phyloP scores from a whole-genome alignment of 1,140 invertebrate genomes.

The Lasioglossum baleicum region DNA sequence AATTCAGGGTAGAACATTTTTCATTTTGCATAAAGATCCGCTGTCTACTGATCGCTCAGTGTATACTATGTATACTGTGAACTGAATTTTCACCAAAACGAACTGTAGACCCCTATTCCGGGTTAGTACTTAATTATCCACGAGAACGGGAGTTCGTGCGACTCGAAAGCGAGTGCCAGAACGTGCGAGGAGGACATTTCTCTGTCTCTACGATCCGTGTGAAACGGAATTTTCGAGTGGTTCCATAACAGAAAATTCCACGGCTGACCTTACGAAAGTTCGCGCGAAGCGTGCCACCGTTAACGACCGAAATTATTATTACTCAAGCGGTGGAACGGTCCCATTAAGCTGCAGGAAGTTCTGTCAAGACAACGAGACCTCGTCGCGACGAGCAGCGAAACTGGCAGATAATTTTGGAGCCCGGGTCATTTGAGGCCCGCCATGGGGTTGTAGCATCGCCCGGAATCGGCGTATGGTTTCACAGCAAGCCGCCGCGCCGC shows the following conservation, averaged over 20 bases:
- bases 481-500: conserved; percentile 59
- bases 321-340: background rate
- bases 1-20: no score
- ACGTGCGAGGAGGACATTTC: no score
- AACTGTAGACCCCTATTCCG: no score
- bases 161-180: no score
- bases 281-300: conserved; percentile 21
- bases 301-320: conserved; percentile 47
- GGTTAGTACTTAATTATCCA: no score
- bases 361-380: background rate
- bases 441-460: conserved; percentile 54
- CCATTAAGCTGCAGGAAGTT: conserved; percentile 28
- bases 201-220: no score
- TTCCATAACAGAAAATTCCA: background rate
- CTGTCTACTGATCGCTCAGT: no score
- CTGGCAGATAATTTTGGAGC: conserved; percentile 46
- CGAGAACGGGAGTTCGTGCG: no score
- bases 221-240: no score
- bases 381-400: conserved; percentile 4
- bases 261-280: background rate
- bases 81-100: no score
- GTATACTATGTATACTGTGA: no score
- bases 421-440: conserved; percentile 52
- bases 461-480: conserved; percentile 62
- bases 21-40: no score